Conservation (phyloP, 1,140 invertebrate genomes). For the Leptopilina boulardi region DNA sequence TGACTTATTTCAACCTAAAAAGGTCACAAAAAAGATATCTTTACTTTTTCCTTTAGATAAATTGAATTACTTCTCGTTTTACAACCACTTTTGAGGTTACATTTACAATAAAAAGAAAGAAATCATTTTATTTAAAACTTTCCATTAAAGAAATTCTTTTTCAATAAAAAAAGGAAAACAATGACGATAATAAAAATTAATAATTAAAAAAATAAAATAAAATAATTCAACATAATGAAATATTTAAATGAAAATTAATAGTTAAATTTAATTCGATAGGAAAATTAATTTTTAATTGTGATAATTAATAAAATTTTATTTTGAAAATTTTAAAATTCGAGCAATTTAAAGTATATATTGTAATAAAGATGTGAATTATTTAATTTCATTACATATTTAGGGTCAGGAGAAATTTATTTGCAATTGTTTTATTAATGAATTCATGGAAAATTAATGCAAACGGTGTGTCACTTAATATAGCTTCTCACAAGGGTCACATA, state of each 20-base stretch:
- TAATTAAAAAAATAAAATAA: too few species aligned
- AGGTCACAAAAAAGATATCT: background rate
- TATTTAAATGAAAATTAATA: too few species aligned
- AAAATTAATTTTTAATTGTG: too few species aligned
- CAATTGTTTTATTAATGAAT: background rate
- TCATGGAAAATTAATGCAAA: background rate
- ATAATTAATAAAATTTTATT: too few species aligned
- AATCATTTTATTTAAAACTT: background rate
- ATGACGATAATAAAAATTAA: too few species aligned
- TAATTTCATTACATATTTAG: background rate
- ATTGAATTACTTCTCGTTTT: background rate
- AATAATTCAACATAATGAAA: too few species aligned
- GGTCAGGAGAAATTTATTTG: too few species aligned
- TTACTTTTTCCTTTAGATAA: slow-evolving; percentile 1
- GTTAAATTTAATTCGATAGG: too few species aligned
- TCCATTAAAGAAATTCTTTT: background rate
- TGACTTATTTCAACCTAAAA: background rate
- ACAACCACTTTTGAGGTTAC: background rate
- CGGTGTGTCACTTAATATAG: background rate
- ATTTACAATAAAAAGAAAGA: background rate
- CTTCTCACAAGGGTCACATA: background rate
- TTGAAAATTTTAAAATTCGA: too few species aligned
- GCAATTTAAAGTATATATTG: too few species aligned
- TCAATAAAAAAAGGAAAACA: too few species aligned
- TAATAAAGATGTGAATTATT: too few species aligned